Percentiles rank a stretch among this genome's conserved stretches.
These are phyloP conservation scores for Pygocentrus nattereri DNA, from an alignment of 2,797 vertebrate genomes.

Conservation along the genomic window DNA sequence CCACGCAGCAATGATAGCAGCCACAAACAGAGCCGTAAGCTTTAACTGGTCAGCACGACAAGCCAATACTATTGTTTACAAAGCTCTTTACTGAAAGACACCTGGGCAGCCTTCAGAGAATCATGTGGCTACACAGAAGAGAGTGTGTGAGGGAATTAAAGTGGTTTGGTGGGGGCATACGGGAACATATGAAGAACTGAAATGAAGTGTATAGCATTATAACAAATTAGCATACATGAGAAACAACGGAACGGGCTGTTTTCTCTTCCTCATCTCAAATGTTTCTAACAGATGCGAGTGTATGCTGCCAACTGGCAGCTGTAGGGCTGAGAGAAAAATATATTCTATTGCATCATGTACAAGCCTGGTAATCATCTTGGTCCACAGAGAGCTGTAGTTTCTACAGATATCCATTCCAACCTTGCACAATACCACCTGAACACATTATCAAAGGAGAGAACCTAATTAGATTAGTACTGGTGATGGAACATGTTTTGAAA, in stretches of 20 bases:
- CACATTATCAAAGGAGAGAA: background rate
- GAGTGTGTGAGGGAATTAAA: conserved; percentile 35
- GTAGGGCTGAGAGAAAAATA: conserved; percentile 39
- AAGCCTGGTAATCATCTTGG: conserved; percentile 20
- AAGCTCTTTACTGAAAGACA: conserved; percentile 45
- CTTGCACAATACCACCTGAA: conserved; percentile 19
- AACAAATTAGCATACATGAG: conserved; percentile 35
- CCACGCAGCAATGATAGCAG: conserved; percentile 55
- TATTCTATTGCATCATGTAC: conserved; percentile 31
- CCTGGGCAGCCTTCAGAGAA: conserved; percentile 27
- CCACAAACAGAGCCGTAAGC: conserved; percentile 51
- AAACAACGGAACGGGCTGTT: conserved; percentile 34
- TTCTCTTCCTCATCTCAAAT: conserved; percentile 17
- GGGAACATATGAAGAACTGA: conserved; percentile 8
- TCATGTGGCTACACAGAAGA: conserved; percentile 25
- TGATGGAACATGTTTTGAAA: background rate
- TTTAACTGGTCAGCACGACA: conserved; percentile 55
- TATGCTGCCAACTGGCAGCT: conserved; percentile 44
- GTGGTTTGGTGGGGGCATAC: conserved; percentile 5
- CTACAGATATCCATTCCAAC: conserved; percentile 29
- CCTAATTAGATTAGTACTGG: background rate
- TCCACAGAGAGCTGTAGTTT: conserved; percentile 28
- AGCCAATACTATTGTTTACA: conserved; percentile 55
- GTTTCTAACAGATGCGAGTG: conserved; percentile 30
- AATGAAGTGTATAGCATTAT: conserved; percentile 12